These are phyloP conservation scores for Oligia fasciuncula DNA, from an alignment of 2,888 invertebrate species.

Conservation along the genomic window DNA sequence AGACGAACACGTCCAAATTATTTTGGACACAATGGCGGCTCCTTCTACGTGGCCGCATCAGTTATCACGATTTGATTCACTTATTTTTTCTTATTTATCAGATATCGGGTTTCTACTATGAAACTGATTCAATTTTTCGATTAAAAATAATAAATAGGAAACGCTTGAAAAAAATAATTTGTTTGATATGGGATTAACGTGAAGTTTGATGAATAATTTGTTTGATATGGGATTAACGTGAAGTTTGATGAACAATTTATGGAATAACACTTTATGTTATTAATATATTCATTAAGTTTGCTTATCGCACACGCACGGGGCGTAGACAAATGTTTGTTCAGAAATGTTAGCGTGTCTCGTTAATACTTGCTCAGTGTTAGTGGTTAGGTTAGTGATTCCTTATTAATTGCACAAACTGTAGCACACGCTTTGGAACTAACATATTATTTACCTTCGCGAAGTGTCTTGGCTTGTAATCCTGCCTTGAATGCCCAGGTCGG, in stretches of 20 bases:
- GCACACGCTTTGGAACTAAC: slow-evolving; percentile 6
- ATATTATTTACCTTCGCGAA: not conserved
- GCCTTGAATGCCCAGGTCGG: not conserved
- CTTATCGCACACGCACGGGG: slow-evolving; percentile 54
- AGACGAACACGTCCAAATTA: slow-evolving; percentile 52
- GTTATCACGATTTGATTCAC: slow-evolving; percentile 40
- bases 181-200: slow-evolving; percentile 38
- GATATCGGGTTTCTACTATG: slow-evolving; percentile 43
- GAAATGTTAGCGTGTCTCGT: slow-evolving; percentile 51
- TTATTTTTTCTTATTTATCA: slow-evolving; percentile 57
- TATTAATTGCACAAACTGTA: slow-evolving; percentile 48
- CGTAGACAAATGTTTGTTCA: slow-evolving; percentile 45
- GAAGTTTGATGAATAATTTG: slow-evolving; percentile 52
- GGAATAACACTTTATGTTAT: slow-evolving; percentile 47
- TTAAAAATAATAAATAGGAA: slow-evolving; percentile 45
- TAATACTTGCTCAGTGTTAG: slow-evolving; percentile 31
- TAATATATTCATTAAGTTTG: slow-evolving; percentile 51
- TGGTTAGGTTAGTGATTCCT: slow-evolving; percentile 41
- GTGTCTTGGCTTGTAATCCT: slow-evolving; percentile 1
- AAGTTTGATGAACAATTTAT: slow-evolving; percentile 52
- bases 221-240: slow-evolving; percentile 43
- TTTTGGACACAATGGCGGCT: slow-evolving; percentile 49
- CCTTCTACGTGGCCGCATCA: slow-evolving; percentile 39
- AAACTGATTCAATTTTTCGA: slow-evolving; percentile 34
- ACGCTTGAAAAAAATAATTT: slow-evolving; percentile 41